Percentiles rank a stretch among this genome's conserved stretches.
phyloP scores from a whole-genome alignment of 1,140 invertebrate species.

The Panulirus ornatus region DNA sequence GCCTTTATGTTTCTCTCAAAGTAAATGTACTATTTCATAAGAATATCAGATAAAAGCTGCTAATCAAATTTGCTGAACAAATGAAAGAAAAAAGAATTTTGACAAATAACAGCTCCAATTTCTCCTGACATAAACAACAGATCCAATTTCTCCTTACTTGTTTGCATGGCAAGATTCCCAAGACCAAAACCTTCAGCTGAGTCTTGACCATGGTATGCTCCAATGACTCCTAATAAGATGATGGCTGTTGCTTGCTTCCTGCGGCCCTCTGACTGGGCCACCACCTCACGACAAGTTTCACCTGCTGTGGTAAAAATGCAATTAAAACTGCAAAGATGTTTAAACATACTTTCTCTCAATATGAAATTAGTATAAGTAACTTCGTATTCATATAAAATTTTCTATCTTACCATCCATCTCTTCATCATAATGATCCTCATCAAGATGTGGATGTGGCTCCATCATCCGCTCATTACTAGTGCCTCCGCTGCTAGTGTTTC shows the following conservation, averaged over 20 bases:
- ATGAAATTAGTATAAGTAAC: background rate
- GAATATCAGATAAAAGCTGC: no score
- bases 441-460: constrained; percentile 68
- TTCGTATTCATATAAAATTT: background rate
- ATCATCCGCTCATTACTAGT: constrained; percentile 21
- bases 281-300: constrained; percentile 63
- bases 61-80: no score
- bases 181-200: constrained; percentile 85
- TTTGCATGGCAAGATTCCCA: constrained; percentile 91
- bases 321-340: no score
- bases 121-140: background rate
- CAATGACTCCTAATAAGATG: constrained; percentile 96
- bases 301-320: constrained; percentile 23
- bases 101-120: background rate
- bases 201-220: constrained; percentile 97
- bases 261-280: constrained; percentile 84
- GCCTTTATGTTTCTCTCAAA: no score
- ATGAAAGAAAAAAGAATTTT: no score
- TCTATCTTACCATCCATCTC: constrained; percentile 74
- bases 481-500: background rate
- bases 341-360: background rate
- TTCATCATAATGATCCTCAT: constrained; percentile 73
- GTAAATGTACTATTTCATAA: no score
- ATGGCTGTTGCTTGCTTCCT: constrained; percentile 98
- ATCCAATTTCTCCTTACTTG: constrained; percentile 82